phyloP scores from a whole-genome alignment of 2,113 vertebrate species.

The Pedetes capensis region DNA sequence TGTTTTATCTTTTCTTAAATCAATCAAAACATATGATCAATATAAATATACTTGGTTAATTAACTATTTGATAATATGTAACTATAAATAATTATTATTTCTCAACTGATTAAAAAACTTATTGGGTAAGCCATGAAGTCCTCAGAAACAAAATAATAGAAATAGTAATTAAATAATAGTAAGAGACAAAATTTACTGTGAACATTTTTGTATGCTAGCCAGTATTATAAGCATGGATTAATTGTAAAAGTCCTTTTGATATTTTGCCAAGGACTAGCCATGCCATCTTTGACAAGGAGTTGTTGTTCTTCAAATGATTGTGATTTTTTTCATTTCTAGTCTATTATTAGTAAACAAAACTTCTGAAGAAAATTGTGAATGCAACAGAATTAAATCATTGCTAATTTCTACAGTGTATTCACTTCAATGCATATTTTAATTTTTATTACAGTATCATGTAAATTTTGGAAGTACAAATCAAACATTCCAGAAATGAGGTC shows the following conservation, averaged over 20 bases:
- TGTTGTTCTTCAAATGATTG: conserved; percentile 48
- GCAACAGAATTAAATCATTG: neutral
- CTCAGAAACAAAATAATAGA: neutral
- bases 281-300: conserved; percentile 37
- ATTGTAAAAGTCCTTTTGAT: conserved; percentile 45
- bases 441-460: conserved; percentile 53
- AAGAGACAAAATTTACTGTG: neutral
- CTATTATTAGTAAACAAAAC: neutral
- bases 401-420: conserved; percentile 34
- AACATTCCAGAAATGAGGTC: conserved; percentile 61
- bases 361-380: neutral
- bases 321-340: conserved; percentile 30
- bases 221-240: neutral
- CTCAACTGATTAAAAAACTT: neutral
- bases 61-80: neutral
- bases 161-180: neutral
- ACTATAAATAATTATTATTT: neutral
- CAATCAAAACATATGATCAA: neutral
- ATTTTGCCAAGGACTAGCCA: conserved; percentile 32
- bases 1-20: neutral
- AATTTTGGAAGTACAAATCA: conserved; percentile 47
- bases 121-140: neutral
- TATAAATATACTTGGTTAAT: neutral
- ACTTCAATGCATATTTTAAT: conserved; percentile 46
- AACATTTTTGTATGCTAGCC: neutral